phyloP scores from a whole-genome alignment of 2,113 vertebrate species.

The Marcusenius ussheri region DNA sequence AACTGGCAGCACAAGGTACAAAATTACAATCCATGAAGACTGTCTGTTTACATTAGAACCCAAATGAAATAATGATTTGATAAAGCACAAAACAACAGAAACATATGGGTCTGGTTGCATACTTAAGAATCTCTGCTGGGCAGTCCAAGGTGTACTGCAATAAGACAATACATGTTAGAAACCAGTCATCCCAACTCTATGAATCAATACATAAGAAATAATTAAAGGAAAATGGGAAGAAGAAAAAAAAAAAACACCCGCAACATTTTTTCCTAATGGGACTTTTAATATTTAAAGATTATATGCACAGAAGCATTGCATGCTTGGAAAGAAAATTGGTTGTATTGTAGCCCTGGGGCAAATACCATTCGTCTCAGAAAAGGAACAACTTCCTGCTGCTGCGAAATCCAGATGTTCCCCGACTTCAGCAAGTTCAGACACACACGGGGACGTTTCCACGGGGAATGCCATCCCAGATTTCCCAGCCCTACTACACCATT shows the following conservation, averaged over 20 bases:
- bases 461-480: conserved; percentile 16
- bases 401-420: conserved; percentile 44
- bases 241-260: background rate
- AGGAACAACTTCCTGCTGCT: conserved; percentile 39
- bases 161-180: background rate
- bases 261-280: background rate
- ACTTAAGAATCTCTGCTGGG: background rate
- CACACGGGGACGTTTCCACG: conserved; percentile 12
- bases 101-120: background rate
- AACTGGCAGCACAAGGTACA: background rate
- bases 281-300: background rate
- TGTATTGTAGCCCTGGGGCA: conserved; percentile 33
- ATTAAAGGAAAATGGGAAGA: background rate
- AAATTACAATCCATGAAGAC: background rate
- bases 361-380: conserved; percentile 48
- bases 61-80: background rate
- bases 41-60: background rate
- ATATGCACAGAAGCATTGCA: conserved; percentile 18
- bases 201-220: background rate
- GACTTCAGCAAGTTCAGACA: conserved; percentile 49
- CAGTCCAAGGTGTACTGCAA: background rate
- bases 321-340: conserved; percentile 17
- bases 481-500: conserved; percentile 10
- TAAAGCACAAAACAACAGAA: background rate
- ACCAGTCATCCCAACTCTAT: background rate